Base-by-base conservation (phyloP, 2,113 vertebrate genomes). In the Orthonyx spaldingii region DNA sequence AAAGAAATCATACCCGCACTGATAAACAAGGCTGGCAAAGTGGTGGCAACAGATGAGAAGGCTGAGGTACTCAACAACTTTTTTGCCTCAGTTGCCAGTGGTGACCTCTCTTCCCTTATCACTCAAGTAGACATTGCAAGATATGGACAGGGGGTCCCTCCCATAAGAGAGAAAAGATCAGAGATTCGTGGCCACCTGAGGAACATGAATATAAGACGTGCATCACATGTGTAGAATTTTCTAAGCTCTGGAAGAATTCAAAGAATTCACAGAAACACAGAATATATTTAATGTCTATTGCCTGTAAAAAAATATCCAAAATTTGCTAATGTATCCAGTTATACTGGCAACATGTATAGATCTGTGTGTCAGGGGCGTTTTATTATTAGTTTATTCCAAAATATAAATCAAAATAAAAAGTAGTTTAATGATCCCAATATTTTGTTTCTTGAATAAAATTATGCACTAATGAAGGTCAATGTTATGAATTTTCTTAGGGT, bases 241-340 rank as follows among this genome's bases (percentile, higher is more conserved):
- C 78, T 82, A 44, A 68, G 33, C 56, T 96, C 87, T 84, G 71
- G 50, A 89, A 89, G 39, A 32, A 93, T 76, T n/a, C n/a, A n/a
- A n/a, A n/a, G n/a, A n/a, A n/a, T n/a, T n/a, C n/a, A 92, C 28
- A 35, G 76, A 89, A 96, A 92, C 89, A 60, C 56, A 94, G 44
- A 93, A 89, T 94, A 90, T 95, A 84, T 97, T 97, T 97, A 92
- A 93, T 56, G 32, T 85, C 68, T 92, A 19, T 56, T 96, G 92
- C 81, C 35, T 87, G 42, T 82, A 95, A 46, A 53, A 52, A 30
- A 52, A 5, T 52, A 87, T 50, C 71, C 30, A 44, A 83, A 72
- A 53, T 27, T 53, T 93, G 53, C 46, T 94, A 65, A 95, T 94
- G 41, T 76, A 87, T 56, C 65, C 63, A 88, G 89, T 23, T 84